Conservation (phyloP, 2,113 vertebrate species). For the Perca fluviatilis region DNA sequence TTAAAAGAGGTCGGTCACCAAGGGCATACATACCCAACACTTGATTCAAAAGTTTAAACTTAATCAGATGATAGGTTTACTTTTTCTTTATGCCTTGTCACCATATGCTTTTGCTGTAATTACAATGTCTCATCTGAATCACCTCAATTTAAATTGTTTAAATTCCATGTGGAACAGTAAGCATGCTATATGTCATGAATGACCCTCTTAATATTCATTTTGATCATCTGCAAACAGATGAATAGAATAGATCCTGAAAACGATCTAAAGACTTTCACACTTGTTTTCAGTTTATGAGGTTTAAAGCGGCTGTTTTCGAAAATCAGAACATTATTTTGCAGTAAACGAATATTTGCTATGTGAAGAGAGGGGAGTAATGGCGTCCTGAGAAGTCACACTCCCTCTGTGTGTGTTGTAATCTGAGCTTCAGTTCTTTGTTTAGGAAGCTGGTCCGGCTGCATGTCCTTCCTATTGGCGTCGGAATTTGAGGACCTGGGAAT, state of each 20-base stretch:
- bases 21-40: constrained; percentile 53
- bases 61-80: constrained; percentile 52
- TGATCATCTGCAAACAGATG: background rate
- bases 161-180: background rate
- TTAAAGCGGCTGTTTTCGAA: background rate
- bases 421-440: too few relatives aligned
- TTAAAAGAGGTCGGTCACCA: constrained; percentile 75
- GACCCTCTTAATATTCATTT: background rate
- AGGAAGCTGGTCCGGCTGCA: too few relatives aligned
- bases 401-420: too few relatives aligned
- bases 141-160: background rate
- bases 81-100: constrained; percentile 34
- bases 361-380: too few relatives aligned
- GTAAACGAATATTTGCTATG: too few relatives aligned
- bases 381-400: too few relatives aligned
- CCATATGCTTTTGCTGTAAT: constrained; percentile 31
- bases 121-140: constrained; percentile 28
- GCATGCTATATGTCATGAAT: constrained; percentile 1
- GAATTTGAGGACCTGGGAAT: too few relatives aligned
- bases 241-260: background rate
- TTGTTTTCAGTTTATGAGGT: background rate
- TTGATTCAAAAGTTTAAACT: constrained; percentile 55
- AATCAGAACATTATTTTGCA: too few relatives aligned
- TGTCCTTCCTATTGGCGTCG: too few relatives aligned
- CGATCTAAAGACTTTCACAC: background rate